A percentile compares a stretch with the other conserved stretches of the same genome.
These are phyloP conservation scores for Cryptomyrus ogoouensis DNA, from an alignment of 2,113 vertebrate species.

Conservation along the genomic window DNA sequence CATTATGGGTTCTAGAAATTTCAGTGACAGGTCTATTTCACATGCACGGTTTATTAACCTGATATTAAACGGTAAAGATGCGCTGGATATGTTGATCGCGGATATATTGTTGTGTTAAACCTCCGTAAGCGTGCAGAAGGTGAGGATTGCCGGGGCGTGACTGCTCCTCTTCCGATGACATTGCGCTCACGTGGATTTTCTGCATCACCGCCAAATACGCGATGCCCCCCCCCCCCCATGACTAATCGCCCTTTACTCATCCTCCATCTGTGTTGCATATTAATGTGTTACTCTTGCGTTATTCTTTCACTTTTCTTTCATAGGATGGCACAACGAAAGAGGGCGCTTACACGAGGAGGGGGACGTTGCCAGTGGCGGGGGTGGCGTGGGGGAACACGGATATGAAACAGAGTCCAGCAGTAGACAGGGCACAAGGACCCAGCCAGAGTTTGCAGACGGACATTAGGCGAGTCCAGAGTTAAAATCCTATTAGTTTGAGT, in stretches of 20 bases:
- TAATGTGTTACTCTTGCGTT: not conserved
- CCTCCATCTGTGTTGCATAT: not conserved
- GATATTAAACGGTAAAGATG: not conserved
- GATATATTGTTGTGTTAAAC: not conserved
- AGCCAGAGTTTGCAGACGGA: constrained; percentile 70
- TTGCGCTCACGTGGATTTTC: not conserved
- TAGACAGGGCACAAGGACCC: constrained; percentile 57
- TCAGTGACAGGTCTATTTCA: not conserved
- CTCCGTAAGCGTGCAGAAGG: not conserved
- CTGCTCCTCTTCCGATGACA: not conserved
- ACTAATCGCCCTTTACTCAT: not conserved
- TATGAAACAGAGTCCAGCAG: constrained; percentile 58
- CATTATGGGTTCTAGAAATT: not conserved
- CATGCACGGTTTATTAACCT: not conserved
- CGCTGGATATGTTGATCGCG: not conserved
- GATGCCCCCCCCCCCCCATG: not conserved
- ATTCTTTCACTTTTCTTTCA: not conserved
- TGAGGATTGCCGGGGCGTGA: not conserved
- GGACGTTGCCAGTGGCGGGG: not conserved
- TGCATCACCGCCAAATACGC: not conserved
- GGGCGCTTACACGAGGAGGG: not conserved
- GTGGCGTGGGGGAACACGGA: constrained; percentile 32
- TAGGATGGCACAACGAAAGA: not conserved
- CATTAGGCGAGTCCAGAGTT: constrained; percentile 74
- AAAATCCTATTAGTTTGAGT: constrained; percentile 83